Base-by-base conservation (phyloP, 2,113 vertebrate genomes). In the Pantherophis guttatus region DNA sequence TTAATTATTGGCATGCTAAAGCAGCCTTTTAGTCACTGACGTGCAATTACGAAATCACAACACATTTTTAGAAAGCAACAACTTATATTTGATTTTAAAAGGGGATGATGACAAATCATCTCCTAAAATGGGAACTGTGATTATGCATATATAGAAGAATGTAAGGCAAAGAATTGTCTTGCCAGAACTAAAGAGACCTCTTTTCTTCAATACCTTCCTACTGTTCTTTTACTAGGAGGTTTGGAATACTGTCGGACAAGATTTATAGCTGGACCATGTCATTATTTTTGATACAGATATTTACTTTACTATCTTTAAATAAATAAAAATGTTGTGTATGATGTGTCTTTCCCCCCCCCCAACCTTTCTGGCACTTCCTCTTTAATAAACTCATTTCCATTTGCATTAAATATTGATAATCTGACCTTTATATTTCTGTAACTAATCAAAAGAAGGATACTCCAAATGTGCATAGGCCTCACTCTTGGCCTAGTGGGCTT, bases 391-490 rank as follows among this genome's bases (percentile, higher is more conserved):
- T 95, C 95, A 97, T 96, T 97, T 97, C 96, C 97, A 98, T 97
- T 96, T 97, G 96, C 98, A 98, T 98, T 98, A 98, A 98, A 98
- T 98, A 98, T 98, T 98, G 98, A 98, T 98, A 97, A 98, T 98
- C 96, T 98, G 98, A 98, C 98, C 98, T 98, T 98, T 98, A 97
- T 96, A 97, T 97, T 96, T 97, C 97, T 98, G 98, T 97, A 97
- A 98, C 98, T 98, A 98, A 98, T 98, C 98, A 98, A 98, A 97
- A 97, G 96, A 93, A 92, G 90, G 97, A 96, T 97, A 97, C 96
- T 96, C 97, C 97, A 96, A 98, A 97, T 96, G 96, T 97, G 96
- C 97, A 97, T 97, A 97, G 94, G 81, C 94, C 96, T 97, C 48
- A 65, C 97, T 97, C 97, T 97, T 97, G 98, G 97, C 98, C 97